Conservation (phyloP, 2,888 invertebrate genomes). For the Osedax frankpressi region DNA sequence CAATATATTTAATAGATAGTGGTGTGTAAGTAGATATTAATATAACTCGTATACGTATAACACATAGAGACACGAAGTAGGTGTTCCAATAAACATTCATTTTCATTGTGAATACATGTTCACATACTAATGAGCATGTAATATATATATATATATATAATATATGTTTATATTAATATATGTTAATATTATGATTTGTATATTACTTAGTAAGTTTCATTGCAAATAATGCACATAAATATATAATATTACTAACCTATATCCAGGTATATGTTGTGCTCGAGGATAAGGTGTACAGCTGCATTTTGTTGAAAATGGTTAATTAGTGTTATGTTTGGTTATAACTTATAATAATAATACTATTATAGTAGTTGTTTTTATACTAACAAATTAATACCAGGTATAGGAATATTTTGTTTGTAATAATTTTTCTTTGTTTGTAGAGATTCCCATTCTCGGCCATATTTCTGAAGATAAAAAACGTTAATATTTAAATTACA, state of each 20-base stretch:
- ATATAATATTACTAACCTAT: slow-evolving; percentile 30
- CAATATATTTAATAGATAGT: too few relatives aligned
- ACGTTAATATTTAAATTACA: neutral
- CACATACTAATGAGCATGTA: too few relatives aligned
- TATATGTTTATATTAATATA: neutral
- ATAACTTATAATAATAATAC: neutral
- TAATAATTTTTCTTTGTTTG: slow-evolving; percentile 37
- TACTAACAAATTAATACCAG: slow-evolving; percentile 29
- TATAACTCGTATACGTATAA: too few relatives aligned
- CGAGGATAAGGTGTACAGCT: slow-evolving; percentile 38
- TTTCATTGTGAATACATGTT: too few relatives aligned
- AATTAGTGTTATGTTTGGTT: neutral
- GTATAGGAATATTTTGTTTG: slow-evolving; percentile 32
- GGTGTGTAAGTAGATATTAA: too few relatives aligned
- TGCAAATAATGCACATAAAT: neutral
- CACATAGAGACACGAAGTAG: too few relatives aligned
- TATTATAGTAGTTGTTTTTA: neutral
- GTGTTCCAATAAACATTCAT: too few relatives aligned
- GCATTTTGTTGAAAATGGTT: slow-evolving; percentile 21
- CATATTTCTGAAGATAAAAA: slow-evolving; percentile 33
- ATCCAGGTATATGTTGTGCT: slow-evolving; percentile 37
- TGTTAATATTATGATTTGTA: neutral
- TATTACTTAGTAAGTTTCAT: neutral
- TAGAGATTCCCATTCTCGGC: slow-evolving; percentile 39
- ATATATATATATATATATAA: neutral